Conservation (phyloP, 2,113 vertebrate species). For the Cygnus buccinator region DNA sequence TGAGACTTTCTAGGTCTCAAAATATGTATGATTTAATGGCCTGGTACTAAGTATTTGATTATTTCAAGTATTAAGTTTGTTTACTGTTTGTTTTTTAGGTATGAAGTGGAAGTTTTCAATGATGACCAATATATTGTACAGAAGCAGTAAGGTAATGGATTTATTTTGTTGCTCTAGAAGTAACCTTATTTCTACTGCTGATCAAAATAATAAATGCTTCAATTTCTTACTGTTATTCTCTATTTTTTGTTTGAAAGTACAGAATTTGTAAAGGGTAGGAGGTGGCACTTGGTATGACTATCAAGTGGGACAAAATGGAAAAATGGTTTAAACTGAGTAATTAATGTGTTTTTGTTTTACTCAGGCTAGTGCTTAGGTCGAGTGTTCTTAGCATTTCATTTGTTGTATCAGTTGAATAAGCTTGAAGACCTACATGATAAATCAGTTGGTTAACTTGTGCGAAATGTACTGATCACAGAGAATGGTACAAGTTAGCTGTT, state of each 20-base stretch:
- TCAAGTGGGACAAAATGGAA: neutral
- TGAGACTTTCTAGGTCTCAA: neutral
- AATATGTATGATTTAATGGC: neutral
- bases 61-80: neutral
- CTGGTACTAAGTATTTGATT: neutral
- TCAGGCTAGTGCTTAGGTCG: neutral
- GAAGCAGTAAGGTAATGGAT: slow-evolving; percentile 30
- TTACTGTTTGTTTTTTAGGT: slow-evolving; percentile 16
- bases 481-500: fast-evolving
- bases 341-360: neutral
- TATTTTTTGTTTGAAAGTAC: neutral
- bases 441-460: neutral
- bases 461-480: neutral
- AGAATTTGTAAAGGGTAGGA: neutral
- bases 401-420: neutral
- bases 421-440: neutral
- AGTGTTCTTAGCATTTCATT: neutral
- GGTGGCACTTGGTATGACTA: neutral
- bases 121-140: neutral
- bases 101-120: neutral
- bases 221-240: fast-evolving
- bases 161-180: neutral
- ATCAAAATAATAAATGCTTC: neutral
- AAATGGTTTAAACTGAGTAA: neutral
- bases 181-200: fast-evolving